phyloP scores from a whole-genome alignment of 2,888 invertebrate species.

The Eristalis tenax region DNA sequence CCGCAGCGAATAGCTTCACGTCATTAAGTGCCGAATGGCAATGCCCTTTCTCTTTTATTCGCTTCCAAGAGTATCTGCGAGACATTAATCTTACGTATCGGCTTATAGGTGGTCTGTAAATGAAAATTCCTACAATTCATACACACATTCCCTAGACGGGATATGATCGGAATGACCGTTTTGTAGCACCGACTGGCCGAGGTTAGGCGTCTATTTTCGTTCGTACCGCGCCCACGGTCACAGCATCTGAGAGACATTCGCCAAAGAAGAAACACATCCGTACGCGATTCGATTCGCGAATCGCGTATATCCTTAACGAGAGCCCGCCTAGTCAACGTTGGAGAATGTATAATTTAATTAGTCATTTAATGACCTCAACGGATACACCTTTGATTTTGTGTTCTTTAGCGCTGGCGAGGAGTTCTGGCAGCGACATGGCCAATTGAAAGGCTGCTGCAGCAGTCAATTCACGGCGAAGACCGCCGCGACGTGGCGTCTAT shows the following conservation, averaged over 20 bases:
- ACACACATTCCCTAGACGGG: conserved; percentile 47
- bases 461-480: neutral
- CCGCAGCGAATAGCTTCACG: neutral
- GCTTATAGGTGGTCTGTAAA: conserved; percentile 19
- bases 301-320: conserved; percentile 57
- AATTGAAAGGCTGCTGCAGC: conserved; percentile 27
- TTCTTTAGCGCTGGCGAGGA: conserved; percentile 16
- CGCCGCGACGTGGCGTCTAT: conserved; percentile 12
- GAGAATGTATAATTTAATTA: conserved; percentile 53
- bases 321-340: conserved; percentile 8
- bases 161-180: conserved; percentile 57
- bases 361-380: conserved; percentile 60
- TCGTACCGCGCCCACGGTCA: conserved; percentile 53
- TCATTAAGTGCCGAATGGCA: conserved; percentile 6
- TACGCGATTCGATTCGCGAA: conserved; percentile 47
- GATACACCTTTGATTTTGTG: conserved; percentile 5
- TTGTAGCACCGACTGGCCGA: conserved; percentile 39
- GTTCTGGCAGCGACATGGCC: conserved; percentile 1
- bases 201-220: conserved; percentile 58
- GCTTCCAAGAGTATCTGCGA: neutral
- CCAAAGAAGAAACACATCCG: conserved; percentile 22
- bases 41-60: conserved; percentile 29
- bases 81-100: neutral
- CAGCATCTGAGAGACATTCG: conserved; percentile 49
- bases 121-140: conserved; percentile 37